Evolutionary conservation across 2,888 invertebrate genomes (phyloP).

Genomic region (Drosophila flavopinicola): DNA sequence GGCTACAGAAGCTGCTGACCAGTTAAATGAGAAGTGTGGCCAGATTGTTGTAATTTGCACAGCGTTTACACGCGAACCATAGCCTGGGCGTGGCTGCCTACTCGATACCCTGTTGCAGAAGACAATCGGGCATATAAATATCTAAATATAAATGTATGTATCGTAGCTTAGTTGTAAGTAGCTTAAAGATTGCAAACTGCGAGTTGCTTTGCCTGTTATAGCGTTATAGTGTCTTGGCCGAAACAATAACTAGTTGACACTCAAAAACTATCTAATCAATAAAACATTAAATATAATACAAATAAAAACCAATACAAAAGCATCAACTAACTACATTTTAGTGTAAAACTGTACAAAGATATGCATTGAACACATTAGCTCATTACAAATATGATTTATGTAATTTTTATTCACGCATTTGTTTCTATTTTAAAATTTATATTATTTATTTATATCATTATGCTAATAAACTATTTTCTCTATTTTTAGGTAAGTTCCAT

Average conservation of each 20-base stretch:
- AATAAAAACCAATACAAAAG: constrained; percentile 10
- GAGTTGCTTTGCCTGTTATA: constrained; percentile 28
- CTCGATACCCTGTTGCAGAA: constrained; percentile 42
- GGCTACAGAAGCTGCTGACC: constrained; percentile 27
- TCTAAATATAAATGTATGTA: constrained; percentile 5
- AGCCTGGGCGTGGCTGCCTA: constrained; percentile 50
- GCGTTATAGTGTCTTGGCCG: constrained; percentile 26
- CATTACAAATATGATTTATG: constrained; percentile 2
- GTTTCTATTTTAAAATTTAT: not conserved
- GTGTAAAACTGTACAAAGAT: constrained; percentile 26
- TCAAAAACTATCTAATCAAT: not conserved
- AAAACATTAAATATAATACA: constrained; percentile 7
- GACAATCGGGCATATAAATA: constrained; percentile 8
- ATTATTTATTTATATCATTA: too few relatives aligned
- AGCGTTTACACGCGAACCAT: constrained; percentile 55
- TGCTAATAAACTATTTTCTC: constrained; percentile 45
- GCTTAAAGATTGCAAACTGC: constrained; percentile 20
- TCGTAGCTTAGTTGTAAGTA: constrained; percentile 35
- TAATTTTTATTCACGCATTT: not conserved
- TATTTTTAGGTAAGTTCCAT: constrained; percentile 64
- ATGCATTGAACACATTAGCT: constrained; percentile 48
- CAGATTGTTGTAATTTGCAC: constrained; percentile 71
- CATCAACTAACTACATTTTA: constrained; percentile 44
- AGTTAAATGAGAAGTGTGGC: constrained; percentile 17
- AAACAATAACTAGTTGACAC: constrained; percentile 12